Percentiles rank a stretch among this genome's conserved stretches.
Conservation (phyloP, 92 coral and sea anemone genomes). For the Umimayanthus kanabou region DNA sequence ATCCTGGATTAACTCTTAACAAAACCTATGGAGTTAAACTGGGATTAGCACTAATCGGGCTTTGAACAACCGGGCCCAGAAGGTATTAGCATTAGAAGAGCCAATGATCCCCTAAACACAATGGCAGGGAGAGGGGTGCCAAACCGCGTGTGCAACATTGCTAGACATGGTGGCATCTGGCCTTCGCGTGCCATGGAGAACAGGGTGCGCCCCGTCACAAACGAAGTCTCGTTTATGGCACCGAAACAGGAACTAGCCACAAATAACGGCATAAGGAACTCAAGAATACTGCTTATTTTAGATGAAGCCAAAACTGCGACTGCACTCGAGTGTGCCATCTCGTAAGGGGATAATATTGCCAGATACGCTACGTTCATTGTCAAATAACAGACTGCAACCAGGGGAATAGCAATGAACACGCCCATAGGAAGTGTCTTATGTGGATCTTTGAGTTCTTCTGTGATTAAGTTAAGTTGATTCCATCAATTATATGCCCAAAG, state of each 20-base stretch:
- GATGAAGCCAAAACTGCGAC: conserved; percentile 52
- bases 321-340: conserved; percentile 48
- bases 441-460: conserved; percentile 58
- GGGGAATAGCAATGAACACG: conserved; percentile 51
- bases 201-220: conserved; percentile 44
- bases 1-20: no score
- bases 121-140: conserved; percentile 64
- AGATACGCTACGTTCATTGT: conserved; percentile 54
- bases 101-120: conserved; percentile 39
- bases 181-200: conserved; percentile 63
- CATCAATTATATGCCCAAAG: conserved; percentile 66
- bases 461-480: conserved; percentile 55
- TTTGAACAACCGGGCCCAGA: no score
- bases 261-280: conserved; percentile 52
- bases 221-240: conserved; percentile 43
- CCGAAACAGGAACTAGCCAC: conserved; percentile 60
- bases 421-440: conserved; percentile 59
- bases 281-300: background rate
- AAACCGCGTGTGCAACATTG: conserved; percentile 45
- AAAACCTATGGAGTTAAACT: no score
- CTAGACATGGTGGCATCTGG: conserved; percentile 53
- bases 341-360: conserved; percentile 47
- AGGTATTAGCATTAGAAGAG: conserved; percentile 54
- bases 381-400: conserved; percentile 56
- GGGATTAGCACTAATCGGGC: no score